These are phyloP conservation scores for Chironomus striatipennis DNA, from an alignment of 1,140 invertebrate species.

Conservation along the genomic window DNA sequence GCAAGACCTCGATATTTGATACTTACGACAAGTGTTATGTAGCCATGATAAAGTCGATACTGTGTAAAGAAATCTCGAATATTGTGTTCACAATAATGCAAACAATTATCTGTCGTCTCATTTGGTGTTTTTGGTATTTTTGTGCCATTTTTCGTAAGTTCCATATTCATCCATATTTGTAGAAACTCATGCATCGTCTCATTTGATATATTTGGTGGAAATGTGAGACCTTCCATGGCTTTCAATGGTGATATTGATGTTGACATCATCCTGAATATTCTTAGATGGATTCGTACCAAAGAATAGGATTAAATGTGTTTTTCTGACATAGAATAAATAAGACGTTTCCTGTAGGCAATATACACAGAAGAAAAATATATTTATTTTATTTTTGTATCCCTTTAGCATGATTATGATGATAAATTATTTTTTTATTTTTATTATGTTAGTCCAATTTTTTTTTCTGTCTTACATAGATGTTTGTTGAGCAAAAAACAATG, in stretches of 20 bases:
- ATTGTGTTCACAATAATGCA: neutral
- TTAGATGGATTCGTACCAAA: no score
- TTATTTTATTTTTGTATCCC: no score
- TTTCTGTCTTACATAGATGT: no score
- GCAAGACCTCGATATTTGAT: neutral
- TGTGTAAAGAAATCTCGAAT: neutral
- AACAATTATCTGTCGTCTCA: neutral
- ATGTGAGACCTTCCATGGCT: neutral
- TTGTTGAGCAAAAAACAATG: no score
- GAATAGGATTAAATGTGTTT: no score
- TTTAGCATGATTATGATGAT: no score
- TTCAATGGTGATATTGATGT: neutral
- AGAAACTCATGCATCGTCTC: neutral
- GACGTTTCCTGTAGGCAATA: no score
- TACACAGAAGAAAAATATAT: no score
- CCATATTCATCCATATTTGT: neutral
- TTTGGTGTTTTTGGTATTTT: neutral
- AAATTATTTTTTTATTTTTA: no score
- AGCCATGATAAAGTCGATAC: neutral
- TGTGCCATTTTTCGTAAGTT: neutral
- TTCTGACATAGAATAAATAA: no score
- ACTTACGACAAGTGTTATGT: neutral
- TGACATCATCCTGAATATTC: neutral
- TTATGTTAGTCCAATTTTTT: no score
- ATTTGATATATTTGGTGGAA: neutral